Evolutionary conservation across 1,140 invertebrate species (phyloP).

Genomic region (Bombus waltoni): DNA sequence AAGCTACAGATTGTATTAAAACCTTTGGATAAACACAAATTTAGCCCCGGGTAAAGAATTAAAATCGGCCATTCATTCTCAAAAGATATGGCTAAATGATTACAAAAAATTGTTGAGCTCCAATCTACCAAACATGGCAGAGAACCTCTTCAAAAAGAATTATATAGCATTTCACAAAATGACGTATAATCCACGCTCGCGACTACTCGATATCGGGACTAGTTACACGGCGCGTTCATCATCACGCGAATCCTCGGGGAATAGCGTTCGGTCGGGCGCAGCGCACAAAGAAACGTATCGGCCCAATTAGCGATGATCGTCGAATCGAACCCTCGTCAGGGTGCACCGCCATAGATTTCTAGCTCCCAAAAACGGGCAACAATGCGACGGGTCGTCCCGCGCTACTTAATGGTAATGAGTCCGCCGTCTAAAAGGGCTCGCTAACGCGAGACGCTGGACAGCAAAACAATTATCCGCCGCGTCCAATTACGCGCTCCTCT

Average conservation of each 20-base stretch:
- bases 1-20: too few species aligned
- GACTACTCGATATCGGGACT: background rate
- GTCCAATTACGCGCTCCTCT: slow-evolving; percentile 61
- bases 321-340: slow-evolving; percentile 16
- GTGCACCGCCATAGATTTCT: slow-evolving; percentile 24
- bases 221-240: background rate
- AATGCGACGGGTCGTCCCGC: background rate
- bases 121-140: too few species aligned
- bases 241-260: background rate
- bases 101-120: too few species aligned
- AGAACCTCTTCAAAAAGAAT: too few species aligned
- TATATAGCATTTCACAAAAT: background rate
- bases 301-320: slow-evolving; percentile 30
- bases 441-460: slow-evolving; percentile 44
- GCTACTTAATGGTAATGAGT: slow-evolving; percentile 55
- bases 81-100: too few species aligned
- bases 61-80: too few species aligned
- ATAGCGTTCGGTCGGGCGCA: background rate
- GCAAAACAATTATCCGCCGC: slow-evolving; percentile 62
- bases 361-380: slow-evolving; percentile 38
- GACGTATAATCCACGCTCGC: background rate
- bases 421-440: slow-evolving; percentile 40
- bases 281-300: slow-evolving; percentile 22
- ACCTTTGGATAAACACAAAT: too few species aligned
- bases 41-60: too few species aligned